Evolutionary conservation across 1,140 invertebrate species (phyloP).

Genomic region (Ostrea denselamellosa): DNA sequence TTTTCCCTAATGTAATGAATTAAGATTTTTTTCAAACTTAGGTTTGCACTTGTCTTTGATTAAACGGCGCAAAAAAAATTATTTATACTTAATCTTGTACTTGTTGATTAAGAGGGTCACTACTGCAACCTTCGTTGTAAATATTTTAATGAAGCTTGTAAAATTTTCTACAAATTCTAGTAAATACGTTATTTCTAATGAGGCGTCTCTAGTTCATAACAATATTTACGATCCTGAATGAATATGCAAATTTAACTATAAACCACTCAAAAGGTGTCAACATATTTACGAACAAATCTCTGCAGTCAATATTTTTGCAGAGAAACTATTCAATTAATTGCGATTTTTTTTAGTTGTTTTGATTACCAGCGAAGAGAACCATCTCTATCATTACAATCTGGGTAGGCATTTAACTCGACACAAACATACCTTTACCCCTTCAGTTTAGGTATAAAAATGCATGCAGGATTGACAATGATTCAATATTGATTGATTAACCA

Average conservation of each 20-base stretch:
- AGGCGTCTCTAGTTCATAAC: neutral
- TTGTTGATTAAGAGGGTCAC: neutral
- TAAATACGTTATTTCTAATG: neutral
- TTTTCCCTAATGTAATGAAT: too few species aligned
- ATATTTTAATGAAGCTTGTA: neutral
- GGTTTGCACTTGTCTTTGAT: too few species aligned
- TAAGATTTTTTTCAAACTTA: too few species aligned
- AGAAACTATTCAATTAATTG: neutral
- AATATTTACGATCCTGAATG: neutral
- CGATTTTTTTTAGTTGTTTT: slow-evolving; percentile 15
- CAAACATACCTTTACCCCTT: slow-evolving; percentile 19
- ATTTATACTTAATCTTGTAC: too few species aligned
- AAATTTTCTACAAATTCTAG: neutral
- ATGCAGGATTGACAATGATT: slow-evolving; percentile 13
- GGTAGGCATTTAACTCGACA: neutral
- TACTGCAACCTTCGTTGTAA: neutral
- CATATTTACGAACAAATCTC: neutral
- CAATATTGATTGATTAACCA: slow-evolving; percentile 30
- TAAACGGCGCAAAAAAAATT: too few species aligned
- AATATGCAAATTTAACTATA: too few species aligned
- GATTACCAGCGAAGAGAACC: neutral
- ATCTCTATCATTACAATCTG: neutral
- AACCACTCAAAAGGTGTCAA: neutral
- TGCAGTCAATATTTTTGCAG: neutral
- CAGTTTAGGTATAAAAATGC: slow-evolving; percentile 14